Evolutionary conservation across 1,140 invertebrate species (phyloP).

Genomic region (Aphidius gifuensis): DNA sequence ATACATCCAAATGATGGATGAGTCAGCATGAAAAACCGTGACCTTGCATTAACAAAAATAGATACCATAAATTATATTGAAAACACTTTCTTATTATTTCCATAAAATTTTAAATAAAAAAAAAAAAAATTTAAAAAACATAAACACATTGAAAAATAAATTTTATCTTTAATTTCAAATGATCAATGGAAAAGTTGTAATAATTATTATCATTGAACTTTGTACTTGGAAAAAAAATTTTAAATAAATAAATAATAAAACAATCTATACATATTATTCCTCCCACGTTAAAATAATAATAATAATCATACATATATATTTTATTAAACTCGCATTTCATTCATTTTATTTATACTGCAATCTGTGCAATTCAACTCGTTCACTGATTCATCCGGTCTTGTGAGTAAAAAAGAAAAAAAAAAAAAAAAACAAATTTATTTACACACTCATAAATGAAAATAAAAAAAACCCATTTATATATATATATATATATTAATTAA

Average conservation of each 20-base stretch:
- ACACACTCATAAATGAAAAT: background rate
- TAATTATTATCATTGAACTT: constrained; percentile 12
- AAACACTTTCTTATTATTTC: too few relatives aligned
- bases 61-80: constrained; percentile 10
- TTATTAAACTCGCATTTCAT: constrained; percentile 13
- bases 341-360: constrained; percentile 18
- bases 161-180: too few relatives aligned
- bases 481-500: background rate
- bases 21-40: constrained; percentile 29
- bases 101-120: background rate
- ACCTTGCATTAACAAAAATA: constrained; percentile 29
- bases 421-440: background rate
- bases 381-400: constrained; percentile 22
- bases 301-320: too few relatives aligned
- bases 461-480: background rate
- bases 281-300: constrained; percentile 9
- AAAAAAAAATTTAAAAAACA: background rate
- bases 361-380: constrained; percentile 13
- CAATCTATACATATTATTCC: background rate
- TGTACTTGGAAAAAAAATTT: constrained; percentile 11
- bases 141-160: too few relatives aligned
- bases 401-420: constrained; percentile 8
- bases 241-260: too few relatives aligned
- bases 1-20: constrained; percentile 12
- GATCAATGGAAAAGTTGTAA: too few relatives aligned